Evolutionary conservation across 2,888 invertebrate species (phyloP).

Genomic region (Drosophila histrio): DNA sequence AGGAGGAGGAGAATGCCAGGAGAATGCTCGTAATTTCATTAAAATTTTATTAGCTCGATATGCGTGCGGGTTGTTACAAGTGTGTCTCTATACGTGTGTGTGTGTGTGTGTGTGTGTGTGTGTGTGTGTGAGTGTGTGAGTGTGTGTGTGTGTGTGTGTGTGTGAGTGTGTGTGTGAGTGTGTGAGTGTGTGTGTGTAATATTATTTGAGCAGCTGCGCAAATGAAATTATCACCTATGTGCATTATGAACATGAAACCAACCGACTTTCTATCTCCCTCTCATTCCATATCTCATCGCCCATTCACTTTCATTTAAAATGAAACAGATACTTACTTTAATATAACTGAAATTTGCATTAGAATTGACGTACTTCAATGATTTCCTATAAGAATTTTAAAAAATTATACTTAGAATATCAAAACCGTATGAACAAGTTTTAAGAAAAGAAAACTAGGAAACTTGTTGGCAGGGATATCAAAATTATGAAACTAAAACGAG

Average conservation of each 20-base stretch:
- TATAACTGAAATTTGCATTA: slow-evolving; percentile 7
- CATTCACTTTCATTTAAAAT: background rate
- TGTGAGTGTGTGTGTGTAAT: slow-evolving; percentile 43
- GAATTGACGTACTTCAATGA: too few relatives aligned
- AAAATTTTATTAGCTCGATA: slow-evolving; percentile 78
- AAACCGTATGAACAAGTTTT: too few relatives aligned
- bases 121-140: slow-evolving; percentile 25
- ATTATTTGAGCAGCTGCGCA: slow-evolving; percentile 63
- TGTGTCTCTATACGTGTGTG: slow-evolving; percentile 9
- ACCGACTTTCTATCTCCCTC: background rate
- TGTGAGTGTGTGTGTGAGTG: slow-evolving; percentile 5
- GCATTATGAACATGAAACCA: slow-evolving; percentile 51
- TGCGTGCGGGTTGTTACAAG: slow-evolving; percentile 45
- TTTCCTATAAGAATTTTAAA: too few relatives aligned
- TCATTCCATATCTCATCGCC: background rate
- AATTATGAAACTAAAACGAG: too few relatives aligned
- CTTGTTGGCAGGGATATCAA: too few relatives aligned
- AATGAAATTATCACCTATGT: slow-evolving; percentile 78
- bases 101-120: slow-evolving; percentile 3
- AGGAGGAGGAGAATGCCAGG: slow-evolving; percentile 14
- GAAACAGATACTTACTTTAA: slow-evolving; percentile 3
- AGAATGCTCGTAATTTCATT: slow-evolving; percentile 73
- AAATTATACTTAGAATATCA: too few relatives aligned
- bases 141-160: slow-evolving; percentile 20
- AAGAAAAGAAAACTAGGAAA: too few relatives aligned